phyloP scores from a whole-genome alignment of 2,888 invertebrate genomes.

The Cetonia aurata region DNA sequence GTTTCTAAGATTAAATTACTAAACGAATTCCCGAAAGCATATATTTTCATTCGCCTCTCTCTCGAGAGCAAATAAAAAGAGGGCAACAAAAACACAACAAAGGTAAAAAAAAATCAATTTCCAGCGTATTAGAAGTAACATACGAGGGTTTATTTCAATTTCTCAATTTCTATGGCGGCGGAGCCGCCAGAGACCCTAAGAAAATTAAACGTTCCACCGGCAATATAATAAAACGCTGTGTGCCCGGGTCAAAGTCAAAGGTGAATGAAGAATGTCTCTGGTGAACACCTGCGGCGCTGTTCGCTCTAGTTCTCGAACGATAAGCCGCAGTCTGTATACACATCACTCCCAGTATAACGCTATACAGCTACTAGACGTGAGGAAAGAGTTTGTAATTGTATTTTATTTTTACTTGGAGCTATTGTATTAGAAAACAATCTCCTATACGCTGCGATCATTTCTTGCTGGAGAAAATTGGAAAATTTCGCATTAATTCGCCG shows the following conservation, averaged over 20 bases:
- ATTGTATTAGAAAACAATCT: constrained; percentile 19
- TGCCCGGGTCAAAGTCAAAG: constrained; percentile 57
- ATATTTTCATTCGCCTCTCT: too few species aligned
- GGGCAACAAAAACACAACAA: constrained; percentile 8
- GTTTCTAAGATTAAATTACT: too few species aligned
- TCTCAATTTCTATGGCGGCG: constrained; percentile 43
- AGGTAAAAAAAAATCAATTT: constrained; percentile 4
- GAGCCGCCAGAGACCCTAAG: constrained; percentile 61
- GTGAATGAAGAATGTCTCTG: constrained; percentile 54
- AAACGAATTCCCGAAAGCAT: too few species aligned
- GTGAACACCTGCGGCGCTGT: constrained; percentile 43
- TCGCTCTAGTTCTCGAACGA: not conserved
- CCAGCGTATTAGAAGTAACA: constrained; percentile 4
- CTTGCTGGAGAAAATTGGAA: too few species aligned
- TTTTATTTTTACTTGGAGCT: constrained; percentile 18
- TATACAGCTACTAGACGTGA: not conserved
- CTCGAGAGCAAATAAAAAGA: not conserved
- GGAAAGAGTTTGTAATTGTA: not conserved
- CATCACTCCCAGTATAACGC: not conserved
- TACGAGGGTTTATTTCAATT: constrained; percentile 13
- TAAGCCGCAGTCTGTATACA: not conserved
- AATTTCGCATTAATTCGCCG: too few species aligned
- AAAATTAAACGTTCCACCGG: constrained; percentile 60
- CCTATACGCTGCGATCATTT: not conserved
- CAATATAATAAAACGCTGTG: constrained; percentile 57